These are phyloP conservation scores for Daboia siamensis DNA, from an alignment of 2,113 vertebrate genomes.

Conservation along the genomic window DNA sequence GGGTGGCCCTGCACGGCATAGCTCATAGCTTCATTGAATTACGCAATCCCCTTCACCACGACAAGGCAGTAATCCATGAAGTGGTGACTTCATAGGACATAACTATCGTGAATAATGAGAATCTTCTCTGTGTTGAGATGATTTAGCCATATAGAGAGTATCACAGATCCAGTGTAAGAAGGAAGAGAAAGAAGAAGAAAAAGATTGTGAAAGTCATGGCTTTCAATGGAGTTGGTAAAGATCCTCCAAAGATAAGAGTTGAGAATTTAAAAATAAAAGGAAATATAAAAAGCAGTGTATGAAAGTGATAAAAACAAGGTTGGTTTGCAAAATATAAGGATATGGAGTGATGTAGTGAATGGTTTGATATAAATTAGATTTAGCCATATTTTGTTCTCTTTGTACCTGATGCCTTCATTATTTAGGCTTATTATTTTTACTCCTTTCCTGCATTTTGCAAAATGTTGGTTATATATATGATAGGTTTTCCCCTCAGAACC, in stretches of 20 bases:
- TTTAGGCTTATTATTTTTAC: neutral
- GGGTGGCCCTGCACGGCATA: too few species aligned
- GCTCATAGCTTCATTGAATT: too few species aligned
- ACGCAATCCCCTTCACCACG: too few species aligned
- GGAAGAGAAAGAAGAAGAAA: neutral
- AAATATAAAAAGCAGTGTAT: neutral
- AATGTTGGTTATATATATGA: neutral
- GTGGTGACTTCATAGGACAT: neutral
- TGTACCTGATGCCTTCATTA: neutral
- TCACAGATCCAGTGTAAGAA: neutral
- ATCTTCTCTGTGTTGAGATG: neutral
- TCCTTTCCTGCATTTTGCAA: neutral
- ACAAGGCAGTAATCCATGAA: too few species aligned
- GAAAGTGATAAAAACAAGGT: neutral
- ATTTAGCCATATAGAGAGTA: neutral
- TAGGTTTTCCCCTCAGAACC: neutral
- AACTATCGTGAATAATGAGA: neutral
- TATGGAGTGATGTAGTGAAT: neutral
- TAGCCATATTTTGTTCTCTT: neutral
- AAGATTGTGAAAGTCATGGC: neutral
- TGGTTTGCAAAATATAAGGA: neutral
- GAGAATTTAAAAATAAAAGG: neutral
- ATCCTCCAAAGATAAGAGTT: neutral
- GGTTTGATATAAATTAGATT: neutral
- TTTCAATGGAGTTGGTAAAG: neutral